Percentiles rank a stretch among this genome's conserved stretches.
Evolutionary conservation across 2,113 vertebrate species (phyloP).

Genomic region (Ibidorhyncha struthersii): DNA sequence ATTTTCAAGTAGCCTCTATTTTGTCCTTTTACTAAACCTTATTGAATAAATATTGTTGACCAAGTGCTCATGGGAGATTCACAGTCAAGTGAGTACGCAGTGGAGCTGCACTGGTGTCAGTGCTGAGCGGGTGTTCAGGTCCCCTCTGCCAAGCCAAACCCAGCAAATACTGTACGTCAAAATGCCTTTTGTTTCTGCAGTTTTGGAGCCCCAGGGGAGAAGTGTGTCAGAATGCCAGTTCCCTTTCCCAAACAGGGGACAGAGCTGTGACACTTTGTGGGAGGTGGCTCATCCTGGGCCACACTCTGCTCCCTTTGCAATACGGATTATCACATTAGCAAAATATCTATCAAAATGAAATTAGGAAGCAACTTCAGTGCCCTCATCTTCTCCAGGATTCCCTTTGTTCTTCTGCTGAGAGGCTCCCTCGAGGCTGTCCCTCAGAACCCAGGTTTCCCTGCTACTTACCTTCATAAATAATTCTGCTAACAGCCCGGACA

Average conservation of each 20-base stretch:
- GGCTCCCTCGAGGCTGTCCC: not conserved
- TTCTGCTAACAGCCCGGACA: not conserved
- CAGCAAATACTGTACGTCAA: not conserved
- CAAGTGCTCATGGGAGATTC: not conserved
- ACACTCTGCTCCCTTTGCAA: not conserved
- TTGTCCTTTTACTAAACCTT: not conserved
- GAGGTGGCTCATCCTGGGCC: not conserved
- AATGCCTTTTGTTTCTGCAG: not conserved
- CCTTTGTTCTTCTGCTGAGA: not conserved
- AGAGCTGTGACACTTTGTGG: not conserved
- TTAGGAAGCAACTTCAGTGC: not conserved
- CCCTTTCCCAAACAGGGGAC: not conserved
- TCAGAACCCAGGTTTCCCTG: not conserved
- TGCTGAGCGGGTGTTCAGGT: not conserved
- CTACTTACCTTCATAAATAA: not conserved
- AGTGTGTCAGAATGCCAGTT: rapidly evolving
- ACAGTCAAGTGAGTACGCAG: not conserved
- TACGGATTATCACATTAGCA: not conserved
- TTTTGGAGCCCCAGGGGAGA: not conserved
- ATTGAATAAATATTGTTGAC: not conserved
- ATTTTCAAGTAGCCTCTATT: not conserved
- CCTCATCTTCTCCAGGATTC: not conserved
- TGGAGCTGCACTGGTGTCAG: not conserved
- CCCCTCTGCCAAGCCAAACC: not conserved
- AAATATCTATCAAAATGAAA: not conserved